Percentiles rank a stretch among this genome's conserved stretches.
Conservation (phyloP, 2,797 vertebrate genomes). For the Pseudocheirus occidentalis region DNA sequence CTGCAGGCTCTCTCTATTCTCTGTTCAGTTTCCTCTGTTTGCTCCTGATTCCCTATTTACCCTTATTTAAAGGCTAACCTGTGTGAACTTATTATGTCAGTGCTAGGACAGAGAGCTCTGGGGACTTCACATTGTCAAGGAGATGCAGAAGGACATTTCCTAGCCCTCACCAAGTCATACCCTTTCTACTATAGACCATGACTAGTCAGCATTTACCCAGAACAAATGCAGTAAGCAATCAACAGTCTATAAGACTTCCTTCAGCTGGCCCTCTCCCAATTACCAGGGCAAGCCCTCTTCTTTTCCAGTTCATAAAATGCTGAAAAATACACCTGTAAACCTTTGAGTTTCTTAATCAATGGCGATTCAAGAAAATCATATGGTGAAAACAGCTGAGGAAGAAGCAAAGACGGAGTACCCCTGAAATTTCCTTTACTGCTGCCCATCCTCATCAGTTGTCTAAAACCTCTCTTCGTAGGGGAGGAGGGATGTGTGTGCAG, state of each 20-base stretch:
- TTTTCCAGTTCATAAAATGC: background rate
- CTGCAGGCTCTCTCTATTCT: background rate
- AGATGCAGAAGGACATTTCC: background rate
- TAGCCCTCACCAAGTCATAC: background rate
- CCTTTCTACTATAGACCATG: background rate
- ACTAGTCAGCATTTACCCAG: background rate
- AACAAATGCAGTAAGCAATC: background rate
- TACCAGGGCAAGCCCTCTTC: background rate
- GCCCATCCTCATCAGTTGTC: background rate
- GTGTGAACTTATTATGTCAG: background rate
- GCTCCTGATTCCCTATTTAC: background rate
- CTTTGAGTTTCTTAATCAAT: background rate
- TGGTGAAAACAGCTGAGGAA: background rate
- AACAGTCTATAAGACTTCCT: background rate
- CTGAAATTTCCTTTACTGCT: background rate
- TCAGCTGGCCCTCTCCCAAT: background rate
- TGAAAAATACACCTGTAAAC: background rate
- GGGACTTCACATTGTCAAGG: background rate
- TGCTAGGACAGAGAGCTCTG: background rate
- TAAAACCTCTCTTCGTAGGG: background rate
- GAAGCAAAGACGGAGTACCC: background rate
- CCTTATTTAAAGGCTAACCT: background rate
- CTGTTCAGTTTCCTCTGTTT: background rate
- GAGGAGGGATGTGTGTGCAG: background rate
- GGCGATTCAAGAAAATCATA: background rate